Evolutionary conservation across 1,140 invertebrate species (phyloP), one percentile per base, ranked within the genome.

Genomic region (Drosophila pandora): DNA sequence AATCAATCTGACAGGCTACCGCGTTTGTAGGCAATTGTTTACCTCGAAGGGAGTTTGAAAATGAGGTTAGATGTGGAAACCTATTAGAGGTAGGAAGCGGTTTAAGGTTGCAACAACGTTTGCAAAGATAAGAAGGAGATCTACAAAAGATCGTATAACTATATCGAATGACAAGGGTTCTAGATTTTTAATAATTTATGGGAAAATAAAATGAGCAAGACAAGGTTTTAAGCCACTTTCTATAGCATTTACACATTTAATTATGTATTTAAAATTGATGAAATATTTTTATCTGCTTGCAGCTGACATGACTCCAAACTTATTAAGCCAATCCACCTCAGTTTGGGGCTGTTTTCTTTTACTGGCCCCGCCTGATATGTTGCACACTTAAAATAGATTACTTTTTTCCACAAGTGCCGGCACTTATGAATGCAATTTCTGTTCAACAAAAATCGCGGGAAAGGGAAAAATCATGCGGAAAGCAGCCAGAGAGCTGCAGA

Each of bases 341-440:
- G 63, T 23, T 70, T 69, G 9, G 22, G 22, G 30, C 23, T 45
- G 13, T n/a, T 2, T 12, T 22, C 17, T 22, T 17, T 39, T 12
- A 39, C 37, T 41, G 39, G 32, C 48, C 8, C 58, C 25, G 25
- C 25, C 25, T 28, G 49, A 54, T 58, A 60, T 52, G 23, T 30
- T 53, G 32, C 52, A 50, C 64, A 85, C 80, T 85, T 85, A 78
- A 80, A 57, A 84, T 68, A 73, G 72, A 80, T 85, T 80, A 76
- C 79, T 84, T 84, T 77, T 73, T 43, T 21, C 9, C 70, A 57
- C 71, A 58, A 54, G 80, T 64, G 58, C 54, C 41, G 17, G 28
- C 58, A 65, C 75, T 82, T 60, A 74, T 70, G 70, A 79, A 79
- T 83, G 79, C 60, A 83, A 75, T 83, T 82, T 75, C 63, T 78